Evolutionary conservation across 2,113 vertebrate genomes (phyloP).

Genomic region (Muntiacus reevesi): DNA sequence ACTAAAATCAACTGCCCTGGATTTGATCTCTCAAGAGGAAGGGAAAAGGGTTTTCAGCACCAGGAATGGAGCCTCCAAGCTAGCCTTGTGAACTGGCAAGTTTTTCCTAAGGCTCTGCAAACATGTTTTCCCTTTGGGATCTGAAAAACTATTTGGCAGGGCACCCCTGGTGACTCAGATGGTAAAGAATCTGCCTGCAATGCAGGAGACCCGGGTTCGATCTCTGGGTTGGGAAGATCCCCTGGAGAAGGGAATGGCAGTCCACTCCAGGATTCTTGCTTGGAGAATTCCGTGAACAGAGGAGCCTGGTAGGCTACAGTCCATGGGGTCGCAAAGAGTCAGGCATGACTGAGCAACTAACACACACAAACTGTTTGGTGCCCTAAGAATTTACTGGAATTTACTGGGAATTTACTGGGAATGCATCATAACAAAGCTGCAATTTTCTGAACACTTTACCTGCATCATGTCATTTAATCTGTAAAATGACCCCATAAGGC

Average conservation of each 20-base stretch:
- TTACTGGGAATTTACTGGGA: background rate
- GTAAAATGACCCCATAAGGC: background rate
- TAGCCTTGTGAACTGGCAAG: background rate
- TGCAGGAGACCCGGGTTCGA: background rate
- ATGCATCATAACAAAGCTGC: background rate
- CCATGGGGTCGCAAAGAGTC: background rate
- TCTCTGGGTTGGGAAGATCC: background rate
- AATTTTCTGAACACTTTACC: constrained; percentile 8
- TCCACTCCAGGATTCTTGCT: background rate
- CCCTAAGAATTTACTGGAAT: background rate
- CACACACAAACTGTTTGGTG: background rate
- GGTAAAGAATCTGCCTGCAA: background rate
- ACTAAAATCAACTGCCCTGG: background rate
- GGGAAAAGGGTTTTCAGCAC: background rate
- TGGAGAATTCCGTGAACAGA: background rate
- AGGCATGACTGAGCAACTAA: background rate
- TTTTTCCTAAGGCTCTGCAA: background rate
- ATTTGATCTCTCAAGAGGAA: background rate
- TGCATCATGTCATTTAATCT: background rate
- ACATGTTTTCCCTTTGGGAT: background rate
- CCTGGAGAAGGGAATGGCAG: background rate
- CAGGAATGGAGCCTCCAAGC: background rate
- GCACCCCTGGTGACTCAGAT: background rate
- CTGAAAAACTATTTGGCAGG: background rate
- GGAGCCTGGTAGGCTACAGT: background rate